Base-by-base conservation (phyloP, 2,797 vertebrate genomes). In the Rhabdophis nuchalis region DNA sequence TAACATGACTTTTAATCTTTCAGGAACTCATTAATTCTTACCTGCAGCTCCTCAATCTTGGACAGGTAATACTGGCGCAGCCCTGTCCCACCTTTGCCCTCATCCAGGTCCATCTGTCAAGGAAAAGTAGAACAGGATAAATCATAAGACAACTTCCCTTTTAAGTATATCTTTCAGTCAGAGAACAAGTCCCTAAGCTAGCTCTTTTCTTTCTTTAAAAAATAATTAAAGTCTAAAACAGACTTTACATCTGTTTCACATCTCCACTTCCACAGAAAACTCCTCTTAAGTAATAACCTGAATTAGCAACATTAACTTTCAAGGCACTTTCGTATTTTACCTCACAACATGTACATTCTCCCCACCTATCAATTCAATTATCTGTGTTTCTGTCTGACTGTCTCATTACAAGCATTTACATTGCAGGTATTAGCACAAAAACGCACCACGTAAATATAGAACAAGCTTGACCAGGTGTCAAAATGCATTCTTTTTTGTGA, bases 41-140 rank as follows among this genome's bases (percentile, higher is more conserved):
- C 99, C 98, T 99, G 99, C 60, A 99, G 97, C 95, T 99, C 99
- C 95, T 99, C 99, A 87, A 99, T 99, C 97, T 99, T 99, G 52
- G 99, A 99, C 93, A 99, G 97, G 93, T 99, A 99, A 97, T 99
- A 99, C 87, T 99, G 99, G 20, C 99, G 97, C 14, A 99, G 98
- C 53, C 99, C 99, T 1, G 98, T 97, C 91, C 99, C 99, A 3
- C 98, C 98, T 96, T 99, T 99, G 72, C 98, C 98, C 3, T 99
- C 99, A 46, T 99, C 99, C 98, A 98, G 97, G 94, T 99, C 99
- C 99, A 99, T 99, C 99, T 99, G 96, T 1, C 8, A 93, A 10
- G 91, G 32, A 95, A 0, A 82, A 82, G 72, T 1, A 46, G 36
- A 77, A 46, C 72, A 82, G 72, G 9, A 4, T 20, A 23, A 23